phyloP scores from a whole-genome alignment of 2,113 vertebrate genomes.

The Tonatia bakeri region DNA sequence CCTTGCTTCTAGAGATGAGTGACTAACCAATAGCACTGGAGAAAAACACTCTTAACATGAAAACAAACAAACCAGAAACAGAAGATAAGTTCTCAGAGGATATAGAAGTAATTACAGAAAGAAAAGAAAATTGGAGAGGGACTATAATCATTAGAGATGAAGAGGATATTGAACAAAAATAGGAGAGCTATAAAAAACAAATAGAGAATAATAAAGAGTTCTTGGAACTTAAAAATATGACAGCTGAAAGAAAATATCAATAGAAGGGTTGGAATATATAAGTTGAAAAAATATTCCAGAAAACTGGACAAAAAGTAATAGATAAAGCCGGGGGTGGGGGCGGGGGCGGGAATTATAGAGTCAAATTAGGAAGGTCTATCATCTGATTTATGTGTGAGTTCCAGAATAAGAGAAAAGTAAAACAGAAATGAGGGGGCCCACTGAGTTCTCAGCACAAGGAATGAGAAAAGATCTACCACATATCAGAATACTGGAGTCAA shows the following conservation, averaged over 20 bases:
- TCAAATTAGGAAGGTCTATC: background rate
- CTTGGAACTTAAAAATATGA: background rate
- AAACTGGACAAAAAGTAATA: background rate
- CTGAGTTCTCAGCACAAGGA: background rate
- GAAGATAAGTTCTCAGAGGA: background rate
- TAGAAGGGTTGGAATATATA: background rate
- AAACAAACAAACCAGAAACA: slow-evolving; percentile 28
- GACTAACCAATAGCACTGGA: background rate
- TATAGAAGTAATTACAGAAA: background rate
- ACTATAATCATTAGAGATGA: background rate
- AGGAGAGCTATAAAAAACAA: background rate
- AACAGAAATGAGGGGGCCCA: background rate
- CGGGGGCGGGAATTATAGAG: background rate
- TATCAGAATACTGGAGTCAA: background rate
- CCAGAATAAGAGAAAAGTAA: background rate
- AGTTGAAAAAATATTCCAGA: background rate
- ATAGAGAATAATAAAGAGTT: background rate
- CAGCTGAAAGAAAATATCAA: background rate
- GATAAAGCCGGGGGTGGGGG: background rate
- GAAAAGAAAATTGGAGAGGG: background rate
- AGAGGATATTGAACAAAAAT: slow-evolving; percentile 11
- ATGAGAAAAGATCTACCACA: background rate
- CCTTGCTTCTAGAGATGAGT: background rate
- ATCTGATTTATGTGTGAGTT: background rate
- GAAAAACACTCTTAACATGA: background rate